Percentiles rank a stretch among this genome's conserved stretches.
Evolutionary conservation across 1,140 invertebrate species (phyloP).

Genomic region (Ceratina calcarata): DNA sequence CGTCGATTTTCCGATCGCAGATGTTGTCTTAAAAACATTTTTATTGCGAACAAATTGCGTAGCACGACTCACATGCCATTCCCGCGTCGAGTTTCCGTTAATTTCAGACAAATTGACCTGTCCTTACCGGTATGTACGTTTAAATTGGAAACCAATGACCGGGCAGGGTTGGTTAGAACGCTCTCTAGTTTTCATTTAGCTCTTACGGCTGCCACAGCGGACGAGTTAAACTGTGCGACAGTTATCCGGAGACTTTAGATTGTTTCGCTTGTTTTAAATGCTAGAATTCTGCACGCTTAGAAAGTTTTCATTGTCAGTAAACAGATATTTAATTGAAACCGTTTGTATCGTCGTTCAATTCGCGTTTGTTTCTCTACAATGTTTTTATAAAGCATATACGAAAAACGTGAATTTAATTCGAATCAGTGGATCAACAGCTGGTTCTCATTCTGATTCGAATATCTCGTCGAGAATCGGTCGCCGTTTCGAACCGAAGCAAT

Average conservation of each 20-base stretch:
- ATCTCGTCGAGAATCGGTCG: too few species aligned
- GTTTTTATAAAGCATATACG: too few species aligned
- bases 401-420: too few species aligned
- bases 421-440: too few species aligned
- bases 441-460: too few species aligned
- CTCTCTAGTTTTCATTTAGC: slow-evolving; percentile 13
- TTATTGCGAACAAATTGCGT: not conserved
- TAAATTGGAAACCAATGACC: slow-evolving; percentile 17
- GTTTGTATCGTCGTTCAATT: too few species aligned
- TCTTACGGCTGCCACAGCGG: not conserved
- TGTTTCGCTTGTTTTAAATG: not conserved
- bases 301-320: not conserved
- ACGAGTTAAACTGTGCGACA: not conserved
- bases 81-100: slow-evolving; percentile 1
- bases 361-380: too few species aligned
- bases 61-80: not conserved
- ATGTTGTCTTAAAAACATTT: not conserved
- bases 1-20: not conserved
- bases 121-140: slow-evolving; percentile 13
- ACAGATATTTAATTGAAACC: slow-evolving; percentile 8
- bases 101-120: slow-evolving; percentile 34
- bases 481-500: not conserved
- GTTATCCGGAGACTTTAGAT: not conserved
- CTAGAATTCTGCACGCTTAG: not conserved
- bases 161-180: not conserved